A percentile compares a stretch with the other conserved stretches of the same genome.
Evolutionary conservation across 2,888 invertebrate genomes (phyloP).

Genomic region (Plagodis pulveraria): DNA sequence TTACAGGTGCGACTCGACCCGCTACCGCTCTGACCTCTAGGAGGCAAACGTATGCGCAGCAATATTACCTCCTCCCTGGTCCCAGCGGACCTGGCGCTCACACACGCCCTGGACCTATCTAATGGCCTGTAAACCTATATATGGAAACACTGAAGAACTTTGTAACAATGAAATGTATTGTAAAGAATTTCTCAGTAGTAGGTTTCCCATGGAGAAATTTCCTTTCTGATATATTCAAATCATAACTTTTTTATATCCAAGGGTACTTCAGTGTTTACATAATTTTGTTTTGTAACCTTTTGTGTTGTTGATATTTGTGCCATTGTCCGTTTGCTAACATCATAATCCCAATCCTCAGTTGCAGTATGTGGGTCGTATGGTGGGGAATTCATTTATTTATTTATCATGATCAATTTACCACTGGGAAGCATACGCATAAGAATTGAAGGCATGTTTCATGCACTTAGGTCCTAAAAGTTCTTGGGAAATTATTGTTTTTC

Average conservation of each 20-base stretch:
- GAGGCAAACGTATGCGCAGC: constrained; percentile 20
- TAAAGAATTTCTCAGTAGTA: not conserved
- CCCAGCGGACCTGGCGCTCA: constrained; percentile 11
- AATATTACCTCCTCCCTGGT: constrained; percentile 14
- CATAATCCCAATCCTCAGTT: not conserved
- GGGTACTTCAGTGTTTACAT: constrained; percentile 10
- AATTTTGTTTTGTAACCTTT: constrained; percentile 2
- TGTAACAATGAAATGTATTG: constrained; percentile 6
- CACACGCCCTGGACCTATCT: constrained; percentile 12
- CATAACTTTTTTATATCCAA: too few relatives aligned
- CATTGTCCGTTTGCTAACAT: not conserved
- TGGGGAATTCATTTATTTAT: too few relatives aligned
- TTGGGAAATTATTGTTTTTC: too few relatives aligned
- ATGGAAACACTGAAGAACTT: constrained; percentile 15
- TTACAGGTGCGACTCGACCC: constrained; percentile 22
- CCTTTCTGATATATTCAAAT: too few relatives aligned
- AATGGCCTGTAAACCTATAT: constrained; percentile 9
- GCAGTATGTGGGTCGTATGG: too few relatives aligned
- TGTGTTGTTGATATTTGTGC: not conserved
- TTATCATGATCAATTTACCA: too few relatives aligned
- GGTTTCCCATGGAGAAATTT: not conserved
- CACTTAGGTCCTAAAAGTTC: too few relatives aligned
- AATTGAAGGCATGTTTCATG: too few relatives aligned
- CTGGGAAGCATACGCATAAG: too few relatives aligned
- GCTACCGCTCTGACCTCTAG: constrained; percentile 9